Conservation (phyloP, 2,888 invertebrate genomes). For the Gisinianus flammeolus region DNA sequence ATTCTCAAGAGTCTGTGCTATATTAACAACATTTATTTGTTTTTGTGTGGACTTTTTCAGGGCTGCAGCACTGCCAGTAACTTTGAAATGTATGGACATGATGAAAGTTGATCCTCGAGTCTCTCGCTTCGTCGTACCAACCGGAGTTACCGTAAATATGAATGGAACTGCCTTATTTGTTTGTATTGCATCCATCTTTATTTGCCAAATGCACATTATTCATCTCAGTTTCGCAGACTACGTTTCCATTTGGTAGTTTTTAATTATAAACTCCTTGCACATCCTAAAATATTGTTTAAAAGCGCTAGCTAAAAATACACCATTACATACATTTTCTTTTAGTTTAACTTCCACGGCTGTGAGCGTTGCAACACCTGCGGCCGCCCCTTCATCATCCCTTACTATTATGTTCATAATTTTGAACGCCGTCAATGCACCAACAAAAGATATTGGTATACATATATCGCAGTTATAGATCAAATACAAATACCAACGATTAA, state of each 20-base stretch:
- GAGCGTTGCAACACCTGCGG: constrained; percentile 86
- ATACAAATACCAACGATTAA: too few relatives aligned
- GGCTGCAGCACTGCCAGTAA: constrained; percentile 86
- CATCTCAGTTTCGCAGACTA: constrained; percentile 80
- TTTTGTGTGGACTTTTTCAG: constrained; percentile 63
- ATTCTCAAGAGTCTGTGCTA: not conserved
- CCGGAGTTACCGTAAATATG: constrained; percentile 93
- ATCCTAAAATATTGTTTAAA: not conserved
- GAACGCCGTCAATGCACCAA: constrained; percentile 80
- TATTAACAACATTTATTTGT: not conserved
- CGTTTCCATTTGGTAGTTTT: constrained; percentile 80
- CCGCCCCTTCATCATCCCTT: constrained; percentile 84
- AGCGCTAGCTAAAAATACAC: constrained; percentile 17
- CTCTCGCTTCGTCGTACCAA: constrained; percentile 85
- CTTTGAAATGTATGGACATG: constrained; percentile 84
- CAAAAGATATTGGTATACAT: constrained; percentile 79
- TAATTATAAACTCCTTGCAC: not conserved
- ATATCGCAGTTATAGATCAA: too few relatives aligned
- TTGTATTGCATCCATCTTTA: constrained; percentile 83
- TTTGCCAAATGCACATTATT: constrained; percentile 86
- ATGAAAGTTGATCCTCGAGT: constrained; percentile 80
- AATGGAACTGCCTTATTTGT: constrained; percentile 89
- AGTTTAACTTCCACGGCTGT: constrained; percentile 83
- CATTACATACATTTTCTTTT: constrained; percentile 52
- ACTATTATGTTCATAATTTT: constrained; percentile 80